Evolutionary conservation across 1,140 invertebrate genomes (phyloP), one percentile per base, ranked within the genome.

Genomic region (Eciton burchellii): DNA sequence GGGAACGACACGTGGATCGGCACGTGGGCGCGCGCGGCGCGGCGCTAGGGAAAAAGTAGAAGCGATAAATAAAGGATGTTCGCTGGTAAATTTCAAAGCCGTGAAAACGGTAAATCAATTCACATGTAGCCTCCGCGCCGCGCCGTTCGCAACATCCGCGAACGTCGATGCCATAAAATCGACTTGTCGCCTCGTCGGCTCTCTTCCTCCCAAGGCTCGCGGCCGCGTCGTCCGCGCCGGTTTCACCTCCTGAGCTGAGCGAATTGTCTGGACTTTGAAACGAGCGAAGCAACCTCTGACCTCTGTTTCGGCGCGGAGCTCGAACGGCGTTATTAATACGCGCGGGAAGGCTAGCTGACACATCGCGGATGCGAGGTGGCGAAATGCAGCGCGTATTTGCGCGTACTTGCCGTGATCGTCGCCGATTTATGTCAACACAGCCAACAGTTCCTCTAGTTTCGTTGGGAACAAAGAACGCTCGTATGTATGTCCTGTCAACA

Each of bases 21-120:
- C 35, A 70, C 62, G 35, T 68, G 62, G 35, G 49, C 12, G n/a
- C 11, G 47, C 41, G 29, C 3, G 0, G 6, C 6, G 0, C 52
- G 52, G n/a, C 52, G 52, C 3, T 35, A 57, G 49, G 68, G 14
- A 66, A 63, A 56, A 59, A 43, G 21, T 21, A 56, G 52, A 79
- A 56, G 74, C 56, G 74, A 70, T 79, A 70, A 79, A 79, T 79
- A 56, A 79, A 79, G 74, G 70, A n/a, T n/a, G n/a, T 35, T 16
- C 8, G 35, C 8, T 29, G 63, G 35, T 79, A 43, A n/a, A 79
- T 79, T 79, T 79, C 35, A 70, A 68, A 79, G 74, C n/a, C 35
- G 63, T 68, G 74, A 79, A 57, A 79, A 79, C 74, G 74, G 74
- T 79, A 79, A 79, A 79, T 79, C 49, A 79, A 79, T 79, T 79